These are phyloP conservation scores for Bos taurus DNA, from an alignment of 2,113 vertebrate species.

Conservation along the genomic window ARS-UCD2.0 NC_037344.1:69683001-69683500, in stretches of 20 bases:
- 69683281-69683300: not conserved
- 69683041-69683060: not conserved
- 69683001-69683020: not conserved
- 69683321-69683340: not conserved
- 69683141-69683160: not conserved
- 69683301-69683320: not conserved
- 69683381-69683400: not conserved
- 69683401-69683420: not conserved
- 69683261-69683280: not conserved
- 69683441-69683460: not conserved
- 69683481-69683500: not conserved
- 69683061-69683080: not conserved
- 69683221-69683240: not conserved
- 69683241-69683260: not conserved
- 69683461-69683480: not conserved
- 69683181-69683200: not conserved
- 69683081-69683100: not conserved
- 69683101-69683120: not conserved
- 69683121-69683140: not conserved
- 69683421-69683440: not conserved
- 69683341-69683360: not conserved
- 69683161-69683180: not conserved
- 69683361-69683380: not conserved
- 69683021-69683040: not conserved
- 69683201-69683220: not conserved